These are phyloP conservation scores for Phymanthus crucifer DNA, from an alignment of 92 coral and sea anemone genomes.

Conservation along the genomic window DNA sequence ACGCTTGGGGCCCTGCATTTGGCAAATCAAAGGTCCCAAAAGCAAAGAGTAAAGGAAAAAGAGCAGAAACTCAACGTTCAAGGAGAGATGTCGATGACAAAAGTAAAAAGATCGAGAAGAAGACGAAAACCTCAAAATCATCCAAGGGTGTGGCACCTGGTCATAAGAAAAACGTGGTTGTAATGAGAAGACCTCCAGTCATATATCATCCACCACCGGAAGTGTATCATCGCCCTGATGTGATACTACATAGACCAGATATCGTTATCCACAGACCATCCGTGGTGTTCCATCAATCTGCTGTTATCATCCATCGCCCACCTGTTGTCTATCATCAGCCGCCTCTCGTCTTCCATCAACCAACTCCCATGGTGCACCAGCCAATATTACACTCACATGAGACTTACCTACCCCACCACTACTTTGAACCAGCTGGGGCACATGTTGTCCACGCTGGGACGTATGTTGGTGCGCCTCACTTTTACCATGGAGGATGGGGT, in stretches of 20 bases:
- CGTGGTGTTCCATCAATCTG: slow-evolving; percentile 88
- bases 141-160: slow-evolving; percentile 43
- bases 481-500: slow-evolving; percentile 82
- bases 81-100: slow-evolving; percentile 10
- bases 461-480: slow-evolving; percentile 88
- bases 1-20: slow-evolving; percentile 23
- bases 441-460: slow-evolving; percentile 66
- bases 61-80: slow-evolving; percentile 5
- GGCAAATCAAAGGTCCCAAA: slow-evolving; percentile 33
- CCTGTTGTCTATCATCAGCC: slow-evolving; percentile 88
- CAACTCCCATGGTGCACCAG: slow-evolving; percentile 83
- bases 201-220: slow-evolving; percentile 98
- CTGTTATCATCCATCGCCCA: slow-evolving; percentile 95
- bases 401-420: slow-evolving; percentile 78
- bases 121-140: slow-evolving; percentile 20
- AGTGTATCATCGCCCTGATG: slow-evolving; percentile 85
- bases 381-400: slow-evolving; percentile 88
- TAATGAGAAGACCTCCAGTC: slow-evolving; percentile 87
- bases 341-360: slow-evolving; percentile 89
- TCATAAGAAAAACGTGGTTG: slow-evolving; percentile 73
- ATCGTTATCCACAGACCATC: slow-evolving; percentile 96
- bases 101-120: slow-evolving; percentile 32
- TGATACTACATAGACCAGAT: slow-evolving; percentile 93
- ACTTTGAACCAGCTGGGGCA: slow-evolving; percentile 65
- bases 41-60: slow-evolving; percentile 3